Evolutionary conservation across 2,797 vertebrate species (phyloP).

Genomic region (Mus caroli): DNA sequence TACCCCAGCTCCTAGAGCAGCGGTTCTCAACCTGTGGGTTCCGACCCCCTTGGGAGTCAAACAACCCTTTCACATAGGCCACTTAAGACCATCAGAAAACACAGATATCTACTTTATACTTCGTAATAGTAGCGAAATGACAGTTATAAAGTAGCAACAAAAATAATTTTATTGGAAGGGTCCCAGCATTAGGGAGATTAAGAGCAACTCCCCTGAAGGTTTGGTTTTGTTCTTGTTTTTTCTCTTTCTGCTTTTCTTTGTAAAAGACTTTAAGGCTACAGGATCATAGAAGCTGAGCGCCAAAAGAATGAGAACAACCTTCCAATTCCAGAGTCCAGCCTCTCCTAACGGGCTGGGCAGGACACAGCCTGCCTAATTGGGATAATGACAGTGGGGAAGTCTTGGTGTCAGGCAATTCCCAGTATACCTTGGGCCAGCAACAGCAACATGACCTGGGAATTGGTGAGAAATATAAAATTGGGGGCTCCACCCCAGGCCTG

Average conservation of each 20-base stretch:
- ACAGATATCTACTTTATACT: neutral
- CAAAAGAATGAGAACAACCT: neutral
- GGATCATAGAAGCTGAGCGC: slow-evolving; percentile 23
- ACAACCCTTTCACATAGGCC: neutral
- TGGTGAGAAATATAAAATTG: slow-evolving; percentile 68
- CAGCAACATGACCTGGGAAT: slow-evolving; percentile 26
- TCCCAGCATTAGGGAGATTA: neutral
- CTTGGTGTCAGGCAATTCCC: slow-evolving; percentile 16
- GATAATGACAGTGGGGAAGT: slow-evolving; percentile 63
- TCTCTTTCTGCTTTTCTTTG: neutral
- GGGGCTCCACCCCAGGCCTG: neutral
- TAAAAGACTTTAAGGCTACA: neutral
- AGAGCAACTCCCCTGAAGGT: neutral
- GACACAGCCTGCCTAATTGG: slow-evolving; percentile 59
- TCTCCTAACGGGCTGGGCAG: slow-evolving; percentile 50
- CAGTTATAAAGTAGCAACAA: neutral
- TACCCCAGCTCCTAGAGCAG: neutral
- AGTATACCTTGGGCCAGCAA: neutral
- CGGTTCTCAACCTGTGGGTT: neutral
- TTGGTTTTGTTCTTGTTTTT: neutral
- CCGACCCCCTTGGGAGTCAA: neutral
- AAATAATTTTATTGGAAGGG: neutral
- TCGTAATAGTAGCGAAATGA: neutral
- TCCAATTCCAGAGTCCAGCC: slow-evolving; percentile 30
- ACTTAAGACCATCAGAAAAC: neutral